Base-by-base conservation (phyloP, 2,888 invertebrate genomes). In the Acronicta alni region DNA sequence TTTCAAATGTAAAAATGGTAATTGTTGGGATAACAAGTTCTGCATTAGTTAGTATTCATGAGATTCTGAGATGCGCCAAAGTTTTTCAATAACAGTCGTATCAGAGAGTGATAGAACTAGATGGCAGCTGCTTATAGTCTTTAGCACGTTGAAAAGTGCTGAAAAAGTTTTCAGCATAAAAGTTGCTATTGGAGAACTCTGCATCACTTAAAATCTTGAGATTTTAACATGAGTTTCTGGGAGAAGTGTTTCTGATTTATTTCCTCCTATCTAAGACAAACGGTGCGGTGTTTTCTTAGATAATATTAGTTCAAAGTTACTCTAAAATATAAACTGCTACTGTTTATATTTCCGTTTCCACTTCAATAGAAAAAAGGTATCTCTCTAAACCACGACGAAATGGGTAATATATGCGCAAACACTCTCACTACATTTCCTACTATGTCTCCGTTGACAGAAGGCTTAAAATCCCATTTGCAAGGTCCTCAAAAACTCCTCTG, bases 11-110 rank as follows among this genome's bases (percentile, higher is more conserved):
- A 4, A 23, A 23, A 6, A 6, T 6, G 26, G 7, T 10, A 43
- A 32, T 41, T 32, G 10, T n/a, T 15, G 1, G 30, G 14, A 20
- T 17, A 35, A 44, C 38, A 10, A 17, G 39, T 43, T 32, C 44
- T 35, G 18, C 39, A 35, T 39, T 52, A 44, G 14, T 8, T 37
- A 23, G 42, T 51, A 9, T n/a, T n/a, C n/a, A 32, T 14, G 2
- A 32, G 12, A 41, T 12, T 18, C 9, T 5, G 18, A 41, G 39
- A 16, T 17, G 16, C 20, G 20, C 9, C 6, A 14, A 62, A 62
- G 43, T 62, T 62, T 55, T 62, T 16, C 64, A 64, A 62, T 62
- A 47, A 55, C 9, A 47, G 17, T 12, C 30, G 55, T 23, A 23
- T 46, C 55, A 37, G 37, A 10, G 35, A 17, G 18, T 8, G 39